Conservation (phyloP, 2,888 invertebrate species). For the Drosophila putrida region DNA sequence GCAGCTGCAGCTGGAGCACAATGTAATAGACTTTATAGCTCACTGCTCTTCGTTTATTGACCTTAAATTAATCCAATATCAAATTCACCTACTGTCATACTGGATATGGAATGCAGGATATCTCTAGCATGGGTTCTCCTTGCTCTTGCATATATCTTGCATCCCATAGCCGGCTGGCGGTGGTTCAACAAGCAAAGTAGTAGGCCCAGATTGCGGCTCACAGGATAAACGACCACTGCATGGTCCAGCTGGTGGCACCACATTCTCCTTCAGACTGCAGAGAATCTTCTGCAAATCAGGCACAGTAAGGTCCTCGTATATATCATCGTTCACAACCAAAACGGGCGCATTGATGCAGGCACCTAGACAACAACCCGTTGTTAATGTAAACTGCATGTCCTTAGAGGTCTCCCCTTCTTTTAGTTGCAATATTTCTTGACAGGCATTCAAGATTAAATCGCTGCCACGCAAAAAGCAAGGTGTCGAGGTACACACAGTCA, state of each 20-base stretch:
- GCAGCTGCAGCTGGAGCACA: slow-evolving; percentile 54
- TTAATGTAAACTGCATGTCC: slow-evolving; percentile 65
- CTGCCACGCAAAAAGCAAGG: slow-evolving; percentile 55
- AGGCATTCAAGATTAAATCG: slow-evolving; percentile 33
- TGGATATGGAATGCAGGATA: background rate
- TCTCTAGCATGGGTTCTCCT: slow-evolving; percentile 14
- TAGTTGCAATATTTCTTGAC: slow-evolving; percentile 33
- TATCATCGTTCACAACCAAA: slow-evolving; percentile 58
- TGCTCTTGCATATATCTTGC: slow-evolving; percentile 41
- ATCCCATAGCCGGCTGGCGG: slow-evolving; percentile 51
- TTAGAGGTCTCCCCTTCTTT: slow-evolving; percentile 42
- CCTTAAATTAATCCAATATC: slow-evolving; percentile 25
- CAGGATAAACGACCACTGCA: slow-evolving; percentile 33
- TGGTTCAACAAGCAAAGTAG: slow-evolving; percentile 39
- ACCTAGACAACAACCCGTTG: slow-evolving; percentile 43
- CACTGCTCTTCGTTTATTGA: slow-evolving; percentile 57
- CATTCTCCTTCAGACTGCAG: slow-evolving; percentile 10
- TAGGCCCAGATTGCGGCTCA: slow-evolving; percentile 50
- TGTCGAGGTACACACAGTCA: slow-evolving; percentile 56
- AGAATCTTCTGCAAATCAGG: slow-evolving; percentile 31
- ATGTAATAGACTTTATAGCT: slow-evolving; percentile 25
- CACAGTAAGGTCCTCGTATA: slow-evolving; percentile 52
- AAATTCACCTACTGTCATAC: background rate
- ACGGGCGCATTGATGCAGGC: slow-evolving; percentile 65
- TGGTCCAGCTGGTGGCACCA: slow-evolving; percentile 49